Evolutionary conservation across 2,797 vertebrate genomes (phyloP).

Genomic region (Melanotaenia parkinsoni): DNA sequence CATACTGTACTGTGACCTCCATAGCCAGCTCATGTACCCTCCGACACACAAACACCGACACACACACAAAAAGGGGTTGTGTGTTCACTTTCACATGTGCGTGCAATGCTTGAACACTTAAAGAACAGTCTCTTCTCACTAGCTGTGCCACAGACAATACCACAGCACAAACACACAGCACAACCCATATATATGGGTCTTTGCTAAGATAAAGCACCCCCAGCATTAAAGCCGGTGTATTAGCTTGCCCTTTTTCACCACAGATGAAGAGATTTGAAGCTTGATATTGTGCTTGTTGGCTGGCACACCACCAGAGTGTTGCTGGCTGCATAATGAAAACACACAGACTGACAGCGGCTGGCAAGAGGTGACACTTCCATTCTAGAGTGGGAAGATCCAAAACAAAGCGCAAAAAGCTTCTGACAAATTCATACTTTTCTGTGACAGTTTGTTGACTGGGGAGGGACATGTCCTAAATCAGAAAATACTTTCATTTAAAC

Average conservation of each 20-base stretch:
- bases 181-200: conserved; percentile 69
- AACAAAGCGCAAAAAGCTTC: conserved; percentile 76
- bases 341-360: conserved; percentile 80
- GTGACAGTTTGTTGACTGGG: conserved; percentile 76
- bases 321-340: conserved; percentile 80
- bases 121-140: conserved; percentile 54
- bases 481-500: conserved; percentile 64
- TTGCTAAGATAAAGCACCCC: conserved; percentile 76
- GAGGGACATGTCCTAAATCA: conserved; percentile 67
- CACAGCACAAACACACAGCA: conserved; percentile 54
- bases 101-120: conserved; percentile 53
- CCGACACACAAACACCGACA: conserved; percentile 39
- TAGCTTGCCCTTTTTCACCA: conserved; percentile 77
- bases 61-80: conserved; percentile 30
- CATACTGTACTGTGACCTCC: conserved; percentile 84
- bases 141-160: conserved; percentile 66
- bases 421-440: conserved; percentile 75
- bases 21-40: conserved; percentile 71
- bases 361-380: conserved; percentile 77
- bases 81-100: conserved; percentile 62
- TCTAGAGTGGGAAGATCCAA: conserved; percentile 76
- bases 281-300: conserved; percentile 74
- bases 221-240: conserved; percentile 74
- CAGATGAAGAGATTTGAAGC: conserved; percentile 78
- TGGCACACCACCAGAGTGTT: conserved; percentile 74